Conservation (phyloP, 2,797 vertebrate genomes). For the Sebastes minor region DNA sequence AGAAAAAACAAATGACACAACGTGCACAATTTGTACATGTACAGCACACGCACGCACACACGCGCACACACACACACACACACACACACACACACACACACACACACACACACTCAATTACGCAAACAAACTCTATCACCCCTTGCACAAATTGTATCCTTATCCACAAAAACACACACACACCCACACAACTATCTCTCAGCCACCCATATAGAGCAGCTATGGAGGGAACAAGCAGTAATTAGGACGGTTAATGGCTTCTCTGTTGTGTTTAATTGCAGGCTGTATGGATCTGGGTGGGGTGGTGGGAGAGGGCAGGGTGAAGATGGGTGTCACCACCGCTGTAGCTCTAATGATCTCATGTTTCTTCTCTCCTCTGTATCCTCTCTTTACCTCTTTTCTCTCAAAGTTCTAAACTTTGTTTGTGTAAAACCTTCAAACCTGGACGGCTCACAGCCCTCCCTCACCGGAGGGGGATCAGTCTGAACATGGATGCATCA, state of each 20-base stretch:
- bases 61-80: background rate
- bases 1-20: background rate
- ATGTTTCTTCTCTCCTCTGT: background rate
- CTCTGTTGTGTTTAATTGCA: conserved; percentile 79
- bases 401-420: conserved; percentile 4
- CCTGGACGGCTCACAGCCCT: background rate
- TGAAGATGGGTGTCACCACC: conserved; percentile 23
- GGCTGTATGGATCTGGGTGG: conserved; percentile 57
- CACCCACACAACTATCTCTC: background rate
- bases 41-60: background rate
- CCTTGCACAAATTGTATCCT: background rate
- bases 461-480: too few relatives aligned
- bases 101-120: background rate
- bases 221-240: conserved; percentile 68
- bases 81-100: background rate
- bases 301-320: background rate
- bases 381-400: background rate
- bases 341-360: conserved; percentile 32
- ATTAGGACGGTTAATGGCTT: conserved; percentile 73
- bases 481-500: too few relatives aligned
- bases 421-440: background rate
- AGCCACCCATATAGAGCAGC: conserved; percentile 51
- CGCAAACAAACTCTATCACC: background rate
- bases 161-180: background rate
- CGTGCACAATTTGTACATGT: background rate